Evolutionary conservation across 2,888 invertebrate genomes (phyloP), one percentile per base, ranked within the genome.

Genomic region (Andrena praecox): DNA sequence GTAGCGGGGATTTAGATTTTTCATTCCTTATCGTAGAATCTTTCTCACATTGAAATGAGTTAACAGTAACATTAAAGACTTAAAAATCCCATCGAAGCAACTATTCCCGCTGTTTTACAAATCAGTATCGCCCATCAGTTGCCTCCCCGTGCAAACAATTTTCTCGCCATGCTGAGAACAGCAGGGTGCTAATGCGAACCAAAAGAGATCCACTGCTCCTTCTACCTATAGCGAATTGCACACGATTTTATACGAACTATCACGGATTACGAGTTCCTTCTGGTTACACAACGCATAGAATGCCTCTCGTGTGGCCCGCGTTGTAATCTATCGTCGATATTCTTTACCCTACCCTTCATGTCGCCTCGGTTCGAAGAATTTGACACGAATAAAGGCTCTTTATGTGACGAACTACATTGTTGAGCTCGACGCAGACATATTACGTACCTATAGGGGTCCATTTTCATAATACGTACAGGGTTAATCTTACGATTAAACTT

Each of bases 401-500:
- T 63, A 74, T 35, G 48, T 7, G 50, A 33, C 66, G 12, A 64
- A 56, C 42, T 42, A 48, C 78, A 80, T 75, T 73, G 73, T 81
- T 69, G 31, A 60, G 59, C 42, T 42, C 35, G 71, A 78, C 71
- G 33, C 67, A 69, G 73, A 80, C 73, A 68, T 70, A 71, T 86
- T 79, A 63, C 64, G 29, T 59, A 33, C 7, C 78, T 70, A 64
- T 70, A 27, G 27, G 31, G 50, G 27, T 69, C 63, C 77, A 83
- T 82, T 85, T 83, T 83, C 63, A 72, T 72, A 68, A 75, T 67
- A 29, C 60, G 27, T 54, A 59, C 35, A 20, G 42, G 70, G 60
- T 75, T 77, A 85, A 76, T 71, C 59, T 77, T 63, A 52, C 75
- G 75, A 77, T 75, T 75, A 85, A 86, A 86, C 60, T 77, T 77